Conservation (phyloP, 2,888 invertebrate species). For the Athripsodes cinereus region DNA sequence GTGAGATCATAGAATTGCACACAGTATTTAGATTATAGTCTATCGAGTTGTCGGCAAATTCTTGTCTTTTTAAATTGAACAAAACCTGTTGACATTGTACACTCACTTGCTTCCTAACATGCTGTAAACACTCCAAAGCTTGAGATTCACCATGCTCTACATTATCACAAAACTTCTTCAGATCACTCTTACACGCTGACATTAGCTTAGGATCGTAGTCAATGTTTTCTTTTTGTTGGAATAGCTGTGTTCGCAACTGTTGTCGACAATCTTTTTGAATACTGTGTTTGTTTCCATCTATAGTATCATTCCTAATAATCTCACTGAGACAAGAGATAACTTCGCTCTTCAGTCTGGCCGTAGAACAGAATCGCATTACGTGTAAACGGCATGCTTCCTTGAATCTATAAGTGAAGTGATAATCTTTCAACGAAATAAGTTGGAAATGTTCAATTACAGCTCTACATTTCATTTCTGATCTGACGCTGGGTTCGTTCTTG, state of each 20-base stretch:
- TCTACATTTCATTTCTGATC: slow-evolving; percentile 74
- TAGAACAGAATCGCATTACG: slow-evolving; percentile 63
- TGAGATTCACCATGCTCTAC: slow-evolving; percentile 62
- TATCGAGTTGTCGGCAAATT: slow-evolving; percentile 77
- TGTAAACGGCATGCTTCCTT: slow-evolving; percentile 87
- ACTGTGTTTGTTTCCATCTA: slow-evolving; percentile 67
- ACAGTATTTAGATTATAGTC: slow-evolving; percentile 80
- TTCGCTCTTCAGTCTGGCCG: slow-evolving; percentile 69
- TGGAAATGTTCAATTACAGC: slow-evolving; percentile 97
- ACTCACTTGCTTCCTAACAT: slow-evolving; percentile 56
- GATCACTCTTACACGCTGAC: slow-evolving; percentile 74
- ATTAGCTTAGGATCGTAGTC: slow-evolving; percentile 80
- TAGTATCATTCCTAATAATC: slow-evolving; percentile 83
- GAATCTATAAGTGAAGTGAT: slow-evolving; percentile 89
- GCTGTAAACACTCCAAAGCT: slow-evolving; percentile 75
- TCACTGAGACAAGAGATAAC: slow-evolving; percentile 84
- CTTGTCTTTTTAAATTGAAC: slow-evolving; percentile 80
- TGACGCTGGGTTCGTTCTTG: slow-evolving; percentile 81
- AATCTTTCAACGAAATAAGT: slow-evolving; percentile 86
- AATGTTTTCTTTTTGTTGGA: slow-evolving; percentile 87
- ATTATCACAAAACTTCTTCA: slow-evolving; percentile 64
- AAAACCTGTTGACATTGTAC: slow-evolving; percentile 70
- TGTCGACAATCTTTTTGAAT: slow-evolving; percentile 86
- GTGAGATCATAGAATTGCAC: slow-evolving; percentile 81
- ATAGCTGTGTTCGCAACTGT: slow-evolving; percentile 83